phyloP scores from a whole-genome alignment of 2,888 invertebrate genomes.

The Crioceris asparagi region DNA sequence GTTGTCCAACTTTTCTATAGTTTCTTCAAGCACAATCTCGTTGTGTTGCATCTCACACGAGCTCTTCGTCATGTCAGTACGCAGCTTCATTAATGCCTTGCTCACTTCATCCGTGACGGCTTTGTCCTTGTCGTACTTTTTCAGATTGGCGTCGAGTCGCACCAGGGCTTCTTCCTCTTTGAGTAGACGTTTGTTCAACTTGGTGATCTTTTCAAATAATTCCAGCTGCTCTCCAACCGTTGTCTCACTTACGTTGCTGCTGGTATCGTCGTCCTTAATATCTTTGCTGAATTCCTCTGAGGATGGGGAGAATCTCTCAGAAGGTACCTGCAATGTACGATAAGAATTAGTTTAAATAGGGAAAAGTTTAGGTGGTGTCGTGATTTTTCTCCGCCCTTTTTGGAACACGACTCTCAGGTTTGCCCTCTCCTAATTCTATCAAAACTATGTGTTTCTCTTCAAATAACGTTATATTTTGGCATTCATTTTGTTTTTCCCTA shows the following conservation, averaged over 20 bases:
- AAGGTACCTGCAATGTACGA: constrained; percentile 24
- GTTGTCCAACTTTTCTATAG: constrained; percentile 31
- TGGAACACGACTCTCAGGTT: no score
- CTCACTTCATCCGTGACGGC: constrained; percentile 27
- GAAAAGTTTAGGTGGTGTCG: no score
- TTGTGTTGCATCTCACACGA: constrained; percentile 39
- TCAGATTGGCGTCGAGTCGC: constrained; percentile 46
- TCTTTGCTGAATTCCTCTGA: constrained; percentile 34
- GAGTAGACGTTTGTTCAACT: constrained; percentile 61
- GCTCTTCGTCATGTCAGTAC: constrained; percentile 36
- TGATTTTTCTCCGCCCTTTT: no score
- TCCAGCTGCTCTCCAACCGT: constrained; percentile 53
- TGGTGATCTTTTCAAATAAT: constrained; percentile 60
- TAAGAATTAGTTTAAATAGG: neutral
- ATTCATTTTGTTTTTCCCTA: no score
- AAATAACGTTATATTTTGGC: no score
- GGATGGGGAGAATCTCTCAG: constrained; percentile 35
- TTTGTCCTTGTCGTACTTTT: constrained; percentile 36
- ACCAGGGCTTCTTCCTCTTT: constrained; percentile 64
- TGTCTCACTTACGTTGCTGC: constrained; percentile 43
- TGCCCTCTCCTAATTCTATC: no score
- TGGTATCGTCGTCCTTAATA: constrained; percentile 34
- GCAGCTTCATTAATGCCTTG: constrained; percentile 29
- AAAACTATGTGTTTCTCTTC: no score
- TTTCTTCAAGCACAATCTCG: constrained; percentile 36